Evolutionary conservation across 2,888 invertebrate species (phyloP).

Genomic region (Drosophila testacea): DNA sequence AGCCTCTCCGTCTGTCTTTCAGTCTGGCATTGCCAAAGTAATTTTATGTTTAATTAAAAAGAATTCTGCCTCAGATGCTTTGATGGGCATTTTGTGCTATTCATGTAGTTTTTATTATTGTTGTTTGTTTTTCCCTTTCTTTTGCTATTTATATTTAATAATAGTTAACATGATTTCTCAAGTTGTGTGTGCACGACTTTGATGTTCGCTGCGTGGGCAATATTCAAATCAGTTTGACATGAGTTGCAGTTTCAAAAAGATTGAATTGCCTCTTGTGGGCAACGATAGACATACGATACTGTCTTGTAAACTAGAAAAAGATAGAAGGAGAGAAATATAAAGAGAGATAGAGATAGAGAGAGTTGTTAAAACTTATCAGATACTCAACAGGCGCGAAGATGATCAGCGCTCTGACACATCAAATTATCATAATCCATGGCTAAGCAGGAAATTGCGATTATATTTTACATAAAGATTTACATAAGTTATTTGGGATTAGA

Average conservation of each 20-base stretch:
- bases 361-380: slow-evolving; percentile 5
- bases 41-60: slow-evolving; percentile 80
- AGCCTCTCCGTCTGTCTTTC: slow-evolving; percentile 37
- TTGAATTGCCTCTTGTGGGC: slow-evolving; percentile 49
- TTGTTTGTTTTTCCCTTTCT: slow-evolving; percentile 34
- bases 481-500: background rate
- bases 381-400: slow-evolving; percentile 56
- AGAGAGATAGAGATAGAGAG: slow-evolving; percentile 4
- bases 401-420: slow-evolving; percentile 23
- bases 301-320: background rate
- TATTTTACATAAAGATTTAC: slow-evolving; percentile 14
- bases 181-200: slow-evolving; percentile 68
- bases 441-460: slow-evolving; percentile 35
- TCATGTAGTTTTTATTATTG: slow-evolving; percentile 51
- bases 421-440: slow-evolving; percentile 50
- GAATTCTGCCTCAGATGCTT: slow-evolving; percentile 72
- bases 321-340: background rate
- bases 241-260: slow-evolving; percentile 43
- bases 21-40: slow-evolving; percentile 73
- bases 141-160: slow-evolving; percentile 73
- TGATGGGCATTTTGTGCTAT: slow-evolving; percentile 77
- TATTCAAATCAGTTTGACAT: slow-evolving; percentile 70
- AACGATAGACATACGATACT: slow-evolving; percentile 40
- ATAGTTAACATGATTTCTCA: slow-evolving; percentile 76
- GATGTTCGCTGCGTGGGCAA: slow-evolving; percentile 75